These are phyloP conservation scores for Gymnoscopelus braueri DNA, from an alignment of 2,797 vertebrate genomes.

Conservation along the genomic window DNA sequence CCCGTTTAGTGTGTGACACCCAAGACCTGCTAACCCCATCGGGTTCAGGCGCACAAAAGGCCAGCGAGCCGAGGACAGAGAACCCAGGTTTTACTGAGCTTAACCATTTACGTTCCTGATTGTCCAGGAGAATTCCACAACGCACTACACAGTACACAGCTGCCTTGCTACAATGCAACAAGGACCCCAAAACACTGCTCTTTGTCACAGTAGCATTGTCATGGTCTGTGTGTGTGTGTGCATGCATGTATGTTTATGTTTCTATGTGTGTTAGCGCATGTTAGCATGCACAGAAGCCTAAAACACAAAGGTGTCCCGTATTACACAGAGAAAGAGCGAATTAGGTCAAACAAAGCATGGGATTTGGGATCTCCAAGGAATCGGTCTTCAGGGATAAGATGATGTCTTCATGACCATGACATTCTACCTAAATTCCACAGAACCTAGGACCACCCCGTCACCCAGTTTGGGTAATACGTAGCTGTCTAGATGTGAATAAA, in stretches of 20 bases:
- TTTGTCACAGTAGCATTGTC: slow-evolving; percentile 52
- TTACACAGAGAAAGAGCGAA: slow-evolving; percentile 7
- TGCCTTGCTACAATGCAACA: slow-evolving; percentile 32
- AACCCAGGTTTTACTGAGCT: slow-evolving; percentile 47
- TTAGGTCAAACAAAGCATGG: slow-evolving; percentile 1
- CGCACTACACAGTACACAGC: slow-evolving; percentile 55
- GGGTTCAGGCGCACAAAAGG: slow-evolving; percentile 56
- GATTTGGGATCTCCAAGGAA: neutral
- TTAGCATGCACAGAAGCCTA: neutral
- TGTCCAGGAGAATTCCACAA: slow-evolving; percentile 67
- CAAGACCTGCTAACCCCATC: slow-evolving; percentile 69
- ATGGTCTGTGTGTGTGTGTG: slow-evolving; percentile 20
- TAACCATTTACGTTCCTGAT: slow-evolving; percentile 59
- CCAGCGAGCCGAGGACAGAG: slow-evolving; percentile 42
- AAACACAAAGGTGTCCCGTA: slow-evolving; percentile 13
- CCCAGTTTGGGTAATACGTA: neutral
- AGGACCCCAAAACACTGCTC: slow-evolving; percentile 51
- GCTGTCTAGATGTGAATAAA: neutral
- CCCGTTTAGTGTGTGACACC: slow-evolving; percentile 57
- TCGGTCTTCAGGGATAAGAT: slow-evolving; percentile 18
- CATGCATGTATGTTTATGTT: slow-evolving; percentile 35
- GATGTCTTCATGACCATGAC: slow-evolving; percentile 10
- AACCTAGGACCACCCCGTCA: neutral
- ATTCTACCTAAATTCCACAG: slow-evolving; percentile 12
- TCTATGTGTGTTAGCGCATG: slow-evolving; percentile 15